Percentiles rank a stretch among this genome's conserved stretches.
These are phyloP conservation scores for Ara ararauna DNA, from an alignment of 2,797 vertebrate species.

Conservation along the genomic window DNA sequence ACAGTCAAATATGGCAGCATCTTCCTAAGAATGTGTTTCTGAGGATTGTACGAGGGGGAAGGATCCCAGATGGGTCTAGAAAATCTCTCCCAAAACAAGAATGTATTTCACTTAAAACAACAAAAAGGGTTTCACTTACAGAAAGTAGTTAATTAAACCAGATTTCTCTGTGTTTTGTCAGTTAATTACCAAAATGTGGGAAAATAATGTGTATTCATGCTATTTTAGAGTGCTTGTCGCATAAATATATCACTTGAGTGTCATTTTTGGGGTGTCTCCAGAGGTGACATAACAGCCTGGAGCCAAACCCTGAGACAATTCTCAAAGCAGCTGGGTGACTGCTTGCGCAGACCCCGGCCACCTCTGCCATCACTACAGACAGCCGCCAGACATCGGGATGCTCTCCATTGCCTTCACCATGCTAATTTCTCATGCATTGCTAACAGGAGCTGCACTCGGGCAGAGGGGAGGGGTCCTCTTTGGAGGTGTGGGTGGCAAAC, in stretches of 20 bases:
- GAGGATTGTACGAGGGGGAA: not conserved
- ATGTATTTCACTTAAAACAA: not conserved
- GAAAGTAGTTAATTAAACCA: not conserved
- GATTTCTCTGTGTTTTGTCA: not conserved
- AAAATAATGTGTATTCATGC: not conserved
- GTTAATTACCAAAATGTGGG: not conserved
- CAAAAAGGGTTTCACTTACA: not conserved
- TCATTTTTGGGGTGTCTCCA: not conserved
- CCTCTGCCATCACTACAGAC: not conserved
- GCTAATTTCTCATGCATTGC: not conserved
- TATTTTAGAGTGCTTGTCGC: not conserved
- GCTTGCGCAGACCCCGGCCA: accelerated
- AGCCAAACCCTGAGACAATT: not conserved
- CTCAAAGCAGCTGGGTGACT: accelerated
- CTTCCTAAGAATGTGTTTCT: not conserved
- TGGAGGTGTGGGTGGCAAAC: not conserved
- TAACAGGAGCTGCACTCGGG: not conserved
- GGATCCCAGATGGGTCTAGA: not conserved
- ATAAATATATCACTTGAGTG: not conserved
- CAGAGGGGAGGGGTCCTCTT: not conserved
- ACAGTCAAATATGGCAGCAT: accelerated
- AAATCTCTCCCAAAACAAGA: not conserved
- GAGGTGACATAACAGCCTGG: not conserved
- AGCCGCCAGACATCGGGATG: accelerated
- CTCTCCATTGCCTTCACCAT: accelerated